These are phyloP conservation scores for Quadroppia sp. DNA, from an alignment of 2,888 invertebrate genomes.

Conservation along the genomic window DNA sequence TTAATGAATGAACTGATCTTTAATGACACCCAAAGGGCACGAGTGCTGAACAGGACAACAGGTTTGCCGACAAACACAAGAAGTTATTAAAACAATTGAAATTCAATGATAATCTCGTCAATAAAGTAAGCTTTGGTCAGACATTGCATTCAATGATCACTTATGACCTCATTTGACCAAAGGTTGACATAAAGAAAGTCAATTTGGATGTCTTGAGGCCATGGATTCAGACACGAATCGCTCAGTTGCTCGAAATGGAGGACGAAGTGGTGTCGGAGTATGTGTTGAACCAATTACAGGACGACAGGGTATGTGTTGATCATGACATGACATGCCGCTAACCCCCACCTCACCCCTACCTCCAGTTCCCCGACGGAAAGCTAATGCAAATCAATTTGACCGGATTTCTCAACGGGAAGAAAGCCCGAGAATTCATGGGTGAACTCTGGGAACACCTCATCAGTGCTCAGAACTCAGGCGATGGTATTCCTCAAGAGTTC, in stretches of 20 bases:
- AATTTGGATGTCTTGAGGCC: slow-evolving; percentile 96
- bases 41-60: slow-evolving; percentile 95
- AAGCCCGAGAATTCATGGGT: slow-evolving; percentile 94
- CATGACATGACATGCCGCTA: not conserved
- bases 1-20: slow-evolving; percentile 13
- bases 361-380: slow-evolving; percentile 90
- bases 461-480: slow-evolving; percentile 90
- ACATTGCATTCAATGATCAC: not conserved
- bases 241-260: slow-evolving; percentile 87
- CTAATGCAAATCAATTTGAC: slow-evolving; percentile 99
- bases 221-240: slow-evolving; percentile 96
- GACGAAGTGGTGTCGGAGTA: slow-evolving; percentile 94
- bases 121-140: slow-evolving; percentile 59
- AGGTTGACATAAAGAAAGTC: slow-evolving; percentile 65
- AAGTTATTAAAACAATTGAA: slow-evolving; percentile 98
- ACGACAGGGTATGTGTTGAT: slow-evolving; percentile 65
- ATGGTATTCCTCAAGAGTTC: slow-evolving; percentile 90
- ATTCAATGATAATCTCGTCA: slow-evolving; percentile 87
- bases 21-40: slow-evolving; percentile 70
- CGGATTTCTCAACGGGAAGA: slow-evolving; percentile 95
- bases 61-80: slow-evolving; percentile 99
- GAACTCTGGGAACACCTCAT: slow-evolving; percentile 93
- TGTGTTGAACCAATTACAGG: slow-evolving; percentile 96
- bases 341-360: slow-evolving; percentile 42
- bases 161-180: not conserved